Conservation (phyloP, 2,888 invertebrate genomes). For the Eupithecia exiguata region DNA sequence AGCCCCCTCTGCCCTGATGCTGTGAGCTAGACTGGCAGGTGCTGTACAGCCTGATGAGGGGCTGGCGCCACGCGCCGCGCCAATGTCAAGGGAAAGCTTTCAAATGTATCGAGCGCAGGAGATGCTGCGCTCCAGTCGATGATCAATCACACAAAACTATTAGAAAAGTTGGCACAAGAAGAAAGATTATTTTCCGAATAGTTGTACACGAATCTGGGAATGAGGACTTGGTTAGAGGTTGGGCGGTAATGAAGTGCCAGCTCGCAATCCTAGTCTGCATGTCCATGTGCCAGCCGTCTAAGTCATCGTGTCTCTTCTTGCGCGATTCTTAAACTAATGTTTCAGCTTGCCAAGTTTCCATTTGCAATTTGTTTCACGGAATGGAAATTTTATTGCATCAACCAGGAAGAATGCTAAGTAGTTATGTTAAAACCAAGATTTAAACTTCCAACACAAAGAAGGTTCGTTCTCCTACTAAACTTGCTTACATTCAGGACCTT, state of each 20-base stretch:
- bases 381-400: slow-evolving; percentile 13
- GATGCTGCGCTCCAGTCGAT: background rate
- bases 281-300: no score
- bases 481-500: no score
- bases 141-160: background rate
- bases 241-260: background rate
- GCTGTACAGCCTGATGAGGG: background rate
- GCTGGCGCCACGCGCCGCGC: slow-evolving; percentile 28
- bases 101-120: background rate
- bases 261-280: no score
- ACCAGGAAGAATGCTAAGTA: background rate
- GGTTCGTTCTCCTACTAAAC: no score
- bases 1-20: no score
- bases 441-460: background rate
- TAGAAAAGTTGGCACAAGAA: background rate
- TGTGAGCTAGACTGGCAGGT: no score
- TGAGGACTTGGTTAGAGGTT: background rate
- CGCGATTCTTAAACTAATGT: background rate
- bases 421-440: background rate
- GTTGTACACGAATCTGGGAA: background rate
- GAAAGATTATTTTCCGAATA: background rate
- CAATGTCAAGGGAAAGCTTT: slow-evolving; percentile 28
- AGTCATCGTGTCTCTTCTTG: background rate
- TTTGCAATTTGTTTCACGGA: background rate
- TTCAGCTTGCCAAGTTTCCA: background rate